Conservation (phyloP, 2,888 invertebrate species). For the Phyllotreta striolata region DNA sequence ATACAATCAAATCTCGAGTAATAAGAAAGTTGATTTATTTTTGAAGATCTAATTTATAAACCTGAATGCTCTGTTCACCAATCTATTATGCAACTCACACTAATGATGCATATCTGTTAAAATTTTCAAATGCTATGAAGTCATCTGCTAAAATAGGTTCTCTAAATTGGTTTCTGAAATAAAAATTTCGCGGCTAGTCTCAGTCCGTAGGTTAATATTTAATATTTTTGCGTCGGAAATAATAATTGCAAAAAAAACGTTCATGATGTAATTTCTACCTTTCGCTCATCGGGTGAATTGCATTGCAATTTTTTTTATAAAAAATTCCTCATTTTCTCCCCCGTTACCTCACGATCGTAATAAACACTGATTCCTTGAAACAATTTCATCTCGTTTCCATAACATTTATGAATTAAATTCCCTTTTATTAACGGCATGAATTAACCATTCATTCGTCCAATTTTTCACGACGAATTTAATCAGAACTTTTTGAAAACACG, state of each 20-base stretch:
- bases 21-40: not conserved
- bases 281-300: not conserved
- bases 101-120: slow-evolving; percentile 14
- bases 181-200: slow-evolving; percentile 4
- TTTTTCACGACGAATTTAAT: slow-evolving; percentile 8
- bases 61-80: slow-evolving; percentile 12
- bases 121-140: slow-evolving; percentile 18
- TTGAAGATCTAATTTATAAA: not conserved
- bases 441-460: slow-evolving; percentile 9
- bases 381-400: not conserved
- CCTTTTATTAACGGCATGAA: not conserved
- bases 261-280: not conserved
- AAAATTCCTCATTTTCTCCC: slow-evolving; percentile 12
- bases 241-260: not conserved
- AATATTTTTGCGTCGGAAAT: not conserved
- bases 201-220: slow-evolving; percentile 1
- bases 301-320: not conserved
- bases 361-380: not conserved
- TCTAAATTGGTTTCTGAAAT: slow-evolving; percentile 10
- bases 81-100: slow-evolving; percentile 18
- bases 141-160: slow-evolving; percentile 21
- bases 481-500: slow-evolving; percentile 6
- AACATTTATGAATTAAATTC: slow-evolving; percentile 6
- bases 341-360: not conserved
- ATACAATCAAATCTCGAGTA: not conserved